Base-by-base conservation (phyloP, 2,888 invertebrate species). In the Himalopsyche kuldschensis region DNA sequence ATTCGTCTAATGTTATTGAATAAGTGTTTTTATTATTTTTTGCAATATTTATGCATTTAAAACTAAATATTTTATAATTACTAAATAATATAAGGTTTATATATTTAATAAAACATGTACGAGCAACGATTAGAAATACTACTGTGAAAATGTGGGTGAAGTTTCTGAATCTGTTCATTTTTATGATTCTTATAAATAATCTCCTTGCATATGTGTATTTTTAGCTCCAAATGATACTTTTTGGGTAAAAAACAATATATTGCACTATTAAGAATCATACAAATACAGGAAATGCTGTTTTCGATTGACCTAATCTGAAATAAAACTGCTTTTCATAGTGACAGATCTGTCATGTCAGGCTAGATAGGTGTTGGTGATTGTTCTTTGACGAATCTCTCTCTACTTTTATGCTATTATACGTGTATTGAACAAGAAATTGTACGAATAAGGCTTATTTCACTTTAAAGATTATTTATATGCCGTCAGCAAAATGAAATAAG, bases 1-100 rank as follows among this genome's bases (percentile, higher is more conserved):
- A 91, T 89, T 90, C 89, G 89, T 90, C 90, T 90, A 89, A 90
- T 91, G 91, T 91, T 91, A 90, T 90, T 91, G 89, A 90, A 89
- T 88, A 88, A 88, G 88, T 85, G 86, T 84, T 83, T 83, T 85
- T 85, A 85, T 83, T 83, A 83, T 85, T 82, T 84, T 82, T 84
- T 80, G 80, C 63, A 84, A 82, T 82, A 78, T 80, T 80, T 84
- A 63, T 84, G 82, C 80, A 84, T 82, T 82, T 80, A 82, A 82
- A 47, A 82, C 80, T 80, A 84, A 79, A 82, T 82, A 82, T 84
- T 80, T 82, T 32, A 78, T 87, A 86, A 87, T 86, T 87, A 87
- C 86, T 86, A 77, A 85, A 86, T 83, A 86, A 84, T 85, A 86
- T 87, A 87, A 87, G 86, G 86, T 87, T 86, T 86, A 85, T 87